These are phyloP conservation scores for Girardia tigrina DNA, from an alignment of 2,888 invertebrate genomes.

Conservation along the genomic window DNA sequence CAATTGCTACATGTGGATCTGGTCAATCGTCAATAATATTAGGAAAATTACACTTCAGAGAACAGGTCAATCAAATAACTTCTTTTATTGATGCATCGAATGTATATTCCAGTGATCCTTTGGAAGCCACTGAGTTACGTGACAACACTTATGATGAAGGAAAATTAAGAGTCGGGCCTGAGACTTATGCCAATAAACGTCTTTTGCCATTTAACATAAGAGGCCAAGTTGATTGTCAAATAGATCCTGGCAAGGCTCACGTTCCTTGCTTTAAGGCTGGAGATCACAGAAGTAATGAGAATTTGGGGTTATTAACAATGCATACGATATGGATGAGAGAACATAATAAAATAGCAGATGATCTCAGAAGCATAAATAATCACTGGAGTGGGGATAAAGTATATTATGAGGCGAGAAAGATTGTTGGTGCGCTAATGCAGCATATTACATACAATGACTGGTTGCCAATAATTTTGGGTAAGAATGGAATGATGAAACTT, in stretches of 20 bases:
- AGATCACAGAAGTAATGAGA: slow-evolving; percentile 82
- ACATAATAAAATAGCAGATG: slow-evolving; percentile 75
- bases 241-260: slow-evolving; percentile 49
- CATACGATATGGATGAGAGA: slow-evolving; percentile 68
- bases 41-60: slow-evolving; percentile 55
- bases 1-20: slow-evolving; percentile 88
- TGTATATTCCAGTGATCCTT: slow-evolving; percentile 79
- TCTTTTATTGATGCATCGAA: slow-evolving; percentile 87
- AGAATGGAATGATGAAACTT: slow-evolving; percentile 59
- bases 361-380: slow-evolving; percentile 66
- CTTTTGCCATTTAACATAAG: slow-evolving; percentile 72
- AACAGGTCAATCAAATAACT: slow-evolving; percentile 74
- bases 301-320: slow-evolving; percentile 55
- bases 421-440: slow-evolving; percentile 87
- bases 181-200: slow-evolving; percentile 56
- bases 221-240: slow-evolving; percentile 67
- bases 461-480: slow-evolving; percentile 74
- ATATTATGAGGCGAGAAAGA: slow-evolving; percentile 61
- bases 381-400: slow-evolving; percentile 84
- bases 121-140: slow-evolving; percentile 65
- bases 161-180: slow-evolving; percentile 57
- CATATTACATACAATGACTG: slow-evolving; percentile 82
- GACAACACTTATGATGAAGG: slow-evolving; percentile 67
- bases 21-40: slow-evolving; percentile 78
- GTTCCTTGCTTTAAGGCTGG: slow-evolving; percentile 85